These are phyloP conservation scores for Clivina fossor DNA, from an alignment of 2,888 invertebrate genomes.

Conservation along the genomic window DNA sequence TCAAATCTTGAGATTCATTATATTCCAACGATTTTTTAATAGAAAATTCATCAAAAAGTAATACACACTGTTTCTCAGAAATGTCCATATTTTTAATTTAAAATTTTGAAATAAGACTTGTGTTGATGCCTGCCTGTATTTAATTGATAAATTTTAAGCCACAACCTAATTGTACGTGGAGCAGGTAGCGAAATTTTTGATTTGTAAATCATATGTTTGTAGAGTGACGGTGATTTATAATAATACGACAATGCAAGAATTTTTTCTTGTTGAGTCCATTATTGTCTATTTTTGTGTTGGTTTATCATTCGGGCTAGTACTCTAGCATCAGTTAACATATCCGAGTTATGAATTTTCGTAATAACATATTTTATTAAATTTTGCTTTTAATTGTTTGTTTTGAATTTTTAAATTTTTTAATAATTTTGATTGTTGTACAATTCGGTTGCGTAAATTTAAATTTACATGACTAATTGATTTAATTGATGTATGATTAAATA, in stretches of 20 bases:
- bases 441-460: not conserved
- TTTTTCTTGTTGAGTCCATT: constrained; percentile 6
- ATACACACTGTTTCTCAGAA: constrained; percentile 35
- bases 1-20: constrained; percentile 20
- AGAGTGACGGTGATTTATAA: constrained; percentile 4
- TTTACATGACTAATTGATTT: not conserved
- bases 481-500: constrained; percentile 31
- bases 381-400: not conserved
- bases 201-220: not conserved
- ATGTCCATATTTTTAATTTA: constrained; percentile 40
- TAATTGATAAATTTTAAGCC: constrained; percentile 42
- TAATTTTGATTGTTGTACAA: not conserved
- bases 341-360: not conserved
- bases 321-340: not conserved
- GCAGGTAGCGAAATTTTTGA: constrained; percentile 2
- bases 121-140: constrained; percentile 41
- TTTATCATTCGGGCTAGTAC: not conserved
- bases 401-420: constrained; percentile 7
- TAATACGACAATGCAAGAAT: constrained; percentile 5
- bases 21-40: constrained; percentile 37
- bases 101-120: constrained; percentile 38
- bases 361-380: not conserved
- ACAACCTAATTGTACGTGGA: constrained; percentile 37
- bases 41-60: constrained; percentile 40
- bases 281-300: not conserved